Evolutionary conservation across 2,888 invertebrate species (phyloP).

Genomic region (Dendrolimus pini): DNA sequence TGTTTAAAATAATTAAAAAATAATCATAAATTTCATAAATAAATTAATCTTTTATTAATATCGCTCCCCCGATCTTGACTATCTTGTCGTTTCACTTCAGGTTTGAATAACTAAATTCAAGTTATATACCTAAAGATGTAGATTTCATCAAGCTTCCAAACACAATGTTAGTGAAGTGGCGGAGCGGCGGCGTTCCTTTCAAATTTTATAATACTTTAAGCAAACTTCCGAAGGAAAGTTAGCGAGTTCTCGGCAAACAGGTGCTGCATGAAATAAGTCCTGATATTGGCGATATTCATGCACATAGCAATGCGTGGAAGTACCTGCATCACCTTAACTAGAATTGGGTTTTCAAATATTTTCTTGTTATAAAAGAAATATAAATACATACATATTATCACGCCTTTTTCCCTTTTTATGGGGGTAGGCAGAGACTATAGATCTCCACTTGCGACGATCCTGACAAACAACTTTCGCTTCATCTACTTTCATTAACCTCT

Average conservation of each 20-base stretch:
- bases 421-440: no score
- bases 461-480: no score
- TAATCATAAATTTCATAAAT: no score
- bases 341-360: background rate
- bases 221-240: constrained; percentile 60
- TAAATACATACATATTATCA: no score
- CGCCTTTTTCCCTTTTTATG: no score
- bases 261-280: constrained; percentile 60
- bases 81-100: no score
- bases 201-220: constrained; percentile 68
- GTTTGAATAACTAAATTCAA: no score
- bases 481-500: no score
- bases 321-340: constrained; percentile 9
- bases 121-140: constrained; percentile 12
- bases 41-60: no score
- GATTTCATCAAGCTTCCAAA: constrained; percentile 57
- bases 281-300: constrained; percentile 42
- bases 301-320: constrained; percentile 32
- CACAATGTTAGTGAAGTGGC: constrained; percentile 49
- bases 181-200: constrained; percentile 40
- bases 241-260: constrained; percentile 48
- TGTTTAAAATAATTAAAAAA: no score
- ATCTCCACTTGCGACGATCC: no score
- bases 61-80: no score
- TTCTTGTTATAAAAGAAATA: constrained; percentile 1